These are phyloP conservation scores for Caenorhabditis latens DNA, from an alignment of 1,140 invertebrate genomes.

Conservation along the genomic window DNA sequence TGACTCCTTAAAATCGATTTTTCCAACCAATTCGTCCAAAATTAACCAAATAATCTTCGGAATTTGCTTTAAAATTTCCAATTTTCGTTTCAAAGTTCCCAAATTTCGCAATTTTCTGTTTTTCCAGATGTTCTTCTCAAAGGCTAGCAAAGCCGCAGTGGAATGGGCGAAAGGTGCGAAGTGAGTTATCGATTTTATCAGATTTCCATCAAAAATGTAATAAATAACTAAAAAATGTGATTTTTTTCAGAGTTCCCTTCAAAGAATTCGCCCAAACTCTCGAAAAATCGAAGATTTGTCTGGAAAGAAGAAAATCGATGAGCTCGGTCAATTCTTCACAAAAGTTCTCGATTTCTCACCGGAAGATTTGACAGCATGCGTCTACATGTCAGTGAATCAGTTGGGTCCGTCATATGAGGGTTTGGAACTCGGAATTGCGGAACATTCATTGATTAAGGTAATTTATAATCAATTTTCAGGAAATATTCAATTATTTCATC, in stretches of 20 bases:
- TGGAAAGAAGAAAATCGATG: slow-evolving; percentile 88
- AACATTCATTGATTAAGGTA: slow-evolving; percentile 84
- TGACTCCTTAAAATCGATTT: too few species aligned
- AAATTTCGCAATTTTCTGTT: not conserved
- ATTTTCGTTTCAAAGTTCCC: not conserved
- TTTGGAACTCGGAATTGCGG: slow-evolving; percentile 91
- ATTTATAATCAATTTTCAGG: too few species aligned
- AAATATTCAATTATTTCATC: too few species aligned
- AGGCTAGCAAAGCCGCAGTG: slow-evolving; percentile 9
- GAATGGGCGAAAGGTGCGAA: slow-evolving; percentile 21
- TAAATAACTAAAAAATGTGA: too few species aligned
- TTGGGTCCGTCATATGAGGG: slow-evolving; percentile 92
- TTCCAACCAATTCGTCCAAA: too few species aligned
- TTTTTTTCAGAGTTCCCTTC: slow-evolving; percentile 54
- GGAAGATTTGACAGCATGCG: slow-evolving; percentile 88
- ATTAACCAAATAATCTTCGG: too few species aligned
- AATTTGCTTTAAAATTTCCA: not conserved
- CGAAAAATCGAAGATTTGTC: slow-evolving; percentile 60
- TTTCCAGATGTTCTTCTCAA: slow-evolving; percentile 46
- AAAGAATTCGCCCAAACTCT: slow-evolving; percentile 51
- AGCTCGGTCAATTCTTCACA: slow-evolving; percentile 89
- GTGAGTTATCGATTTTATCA: not conserved
- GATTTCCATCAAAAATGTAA: too few species aligned
- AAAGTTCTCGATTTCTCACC: slow-evolving; percentile 83
- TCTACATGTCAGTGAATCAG: slow-evolving; percentile 95